These are phyloP conservation scores for Psophia crepitans DNA, from an alignment of 2,113 vertebrate species.

Conservation along the genomic window DNA sequence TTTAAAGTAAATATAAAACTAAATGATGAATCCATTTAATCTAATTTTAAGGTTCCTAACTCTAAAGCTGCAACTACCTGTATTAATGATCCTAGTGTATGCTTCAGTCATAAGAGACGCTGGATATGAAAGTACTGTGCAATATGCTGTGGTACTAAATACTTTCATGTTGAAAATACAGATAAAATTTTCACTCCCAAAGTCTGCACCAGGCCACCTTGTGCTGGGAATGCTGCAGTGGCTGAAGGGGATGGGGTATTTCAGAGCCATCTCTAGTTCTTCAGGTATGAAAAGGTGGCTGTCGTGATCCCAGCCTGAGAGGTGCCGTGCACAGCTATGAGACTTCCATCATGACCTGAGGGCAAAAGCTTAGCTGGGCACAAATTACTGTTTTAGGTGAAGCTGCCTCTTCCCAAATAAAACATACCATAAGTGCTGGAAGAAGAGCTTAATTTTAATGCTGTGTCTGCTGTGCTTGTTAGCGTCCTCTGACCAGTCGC, in stretches of 20 bases:
- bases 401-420: background rate
- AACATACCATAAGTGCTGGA: rapidly evolving
- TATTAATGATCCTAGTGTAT: background rate
- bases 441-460: background rate
- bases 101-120: background rate
- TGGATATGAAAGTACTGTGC: background rate
- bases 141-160: background rate
- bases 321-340: background rate
- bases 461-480: rapidly evolving
- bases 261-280: background rate
- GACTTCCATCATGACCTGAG: background rate
- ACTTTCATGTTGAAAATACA: background rate
- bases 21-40: background rate
- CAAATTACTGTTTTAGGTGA: background rate
- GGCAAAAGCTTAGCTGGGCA: background rate
- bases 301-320: background rate
- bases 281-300: background rate
- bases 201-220: background rate
- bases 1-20: background rate
- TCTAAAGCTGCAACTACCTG: background rate
- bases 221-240: background rate
- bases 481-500: background rate
- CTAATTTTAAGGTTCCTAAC: background rate
- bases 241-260: background rate
- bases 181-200: background rate